Base-by-base conservation (phyloP, 2,888 invertebrate genomes). In the Chorisops tibialis region DNA sequence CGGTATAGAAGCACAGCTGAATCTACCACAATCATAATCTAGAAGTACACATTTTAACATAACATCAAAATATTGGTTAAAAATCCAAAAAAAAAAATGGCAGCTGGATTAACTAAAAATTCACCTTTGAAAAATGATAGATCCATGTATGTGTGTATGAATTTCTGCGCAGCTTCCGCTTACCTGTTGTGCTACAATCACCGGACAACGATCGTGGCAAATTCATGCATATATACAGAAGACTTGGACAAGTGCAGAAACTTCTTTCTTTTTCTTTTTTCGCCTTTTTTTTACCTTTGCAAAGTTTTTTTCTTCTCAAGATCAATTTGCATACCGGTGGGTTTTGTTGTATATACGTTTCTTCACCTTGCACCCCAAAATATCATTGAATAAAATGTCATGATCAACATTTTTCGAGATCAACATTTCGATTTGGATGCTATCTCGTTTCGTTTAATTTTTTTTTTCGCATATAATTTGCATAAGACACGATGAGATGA, bases 311-410 rank as follows among this genome's bases (percentile, higher is more conserved):
- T n/a, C 16, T 45, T 4, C 18, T 9, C n/a, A 35, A 35, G 50
- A 24, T 35, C 12, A 43, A 56, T 56, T 56, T 56, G 56, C 56
- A 56, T 56, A 56, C 56, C 43, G 30, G 56, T 56, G 14, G 43
- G 24, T 18, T 24, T 43, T 11, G n/a, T n/a, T n/a, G 24, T 41
- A 54, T 24, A 24, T 47, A 56, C 43, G 56, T 30, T 45, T 56
- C 56, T 56, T 56, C 56, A 56, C 56, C 56, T 56, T 56, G 56
- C 56, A 56, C 56, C 45, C 45, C 22, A 56, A n/a, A n/a, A 30
- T 45, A 56, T 30, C 19, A 19, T 43, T 56, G 45, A 56, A 12
- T 43, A 56, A 24, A 56, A 43, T 56, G 56, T 56, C 56, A 56
- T 43, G 56, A 45, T 56, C 56, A 30, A 9, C 30, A 9, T 5